Conservation (phyloP, 2,797 vertebrate species). For the Odontamblyopus lacepedii region DNA sequence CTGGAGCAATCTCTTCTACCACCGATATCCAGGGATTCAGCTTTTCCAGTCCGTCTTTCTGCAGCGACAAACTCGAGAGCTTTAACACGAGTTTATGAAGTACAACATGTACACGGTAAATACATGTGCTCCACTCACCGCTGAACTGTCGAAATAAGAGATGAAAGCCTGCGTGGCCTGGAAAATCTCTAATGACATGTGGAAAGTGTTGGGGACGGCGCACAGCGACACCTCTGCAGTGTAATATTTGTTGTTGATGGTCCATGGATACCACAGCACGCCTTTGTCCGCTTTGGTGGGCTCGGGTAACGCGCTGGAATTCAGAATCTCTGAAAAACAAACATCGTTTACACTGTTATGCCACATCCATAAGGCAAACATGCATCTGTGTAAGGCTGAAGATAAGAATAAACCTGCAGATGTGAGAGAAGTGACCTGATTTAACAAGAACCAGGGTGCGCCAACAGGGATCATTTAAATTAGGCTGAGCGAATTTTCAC, state of each 20-base stretch:
- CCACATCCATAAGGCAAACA: too few species aligned
- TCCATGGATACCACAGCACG: conserved; percentile 93
- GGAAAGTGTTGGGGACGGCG: conserved; percentile 83
- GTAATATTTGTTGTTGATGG: conserved; percentile 98
- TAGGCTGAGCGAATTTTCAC: too few species aligned
- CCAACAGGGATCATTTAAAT: too few species aligned
- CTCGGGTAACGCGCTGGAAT: conserved; percentile 74
- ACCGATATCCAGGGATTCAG: conserved; percentile 89
- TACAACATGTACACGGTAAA: not conserved
- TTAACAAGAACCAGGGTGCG: too few species aligned
- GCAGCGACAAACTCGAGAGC: conserved; percentile 31
- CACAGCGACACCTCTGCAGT: conserved; percentile 90
- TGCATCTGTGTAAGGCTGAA: too few species aligned
- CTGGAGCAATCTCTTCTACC: conserved; percentile 88
- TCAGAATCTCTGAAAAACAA: conserved; percentile 83
- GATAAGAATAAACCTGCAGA: too few species aligned
- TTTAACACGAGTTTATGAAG: not conserved
- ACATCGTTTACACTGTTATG: too few species aligned
- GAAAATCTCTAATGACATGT: conserved; percentile 85
- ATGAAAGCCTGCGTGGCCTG: conserved; percentile 91
- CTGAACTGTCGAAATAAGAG: conserved; percentile 91
- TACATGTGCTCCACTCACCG: conserved; percentile 69
- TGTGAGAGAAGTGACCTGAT: too few species aligned
- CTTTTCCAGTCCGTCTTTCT: conserved; percentile 88
- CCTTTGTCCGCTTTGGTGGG: conserved; percentile 71